These are phyloP conservation scores for Lagodon rhomboides DNA, from an alignment of 2,797 vertebrate genomes.

Conservation along the genomic window DNA sequence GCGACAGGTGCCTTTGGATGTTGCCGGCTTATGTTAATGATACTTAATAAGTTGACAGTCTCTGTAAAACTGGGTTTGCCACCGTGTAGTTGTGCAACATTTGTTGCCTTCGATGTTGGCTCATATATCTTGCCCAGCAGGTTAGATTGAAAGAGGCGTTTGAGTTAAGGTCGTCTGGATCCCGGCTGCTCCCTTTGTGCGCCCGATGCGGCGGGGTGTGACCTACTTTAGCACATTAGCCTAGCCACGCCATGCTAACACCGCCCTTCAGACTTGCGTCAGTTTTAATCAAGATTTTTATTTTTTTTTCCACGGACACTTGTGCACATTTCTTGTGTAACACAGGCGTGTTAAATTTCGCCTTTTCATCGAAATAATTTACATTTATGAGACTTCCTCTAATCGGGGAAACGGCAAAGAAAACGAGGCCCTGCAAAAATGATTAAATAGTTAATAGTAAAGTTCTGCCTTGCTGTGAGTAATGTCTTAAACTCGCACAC, in stretches of 20 bases:
- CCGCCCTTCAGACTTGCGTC: constrained; percentile 55
- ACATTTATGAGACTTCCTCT: accelerated
- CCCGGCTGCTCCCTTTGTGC: constrained; percentile 81
- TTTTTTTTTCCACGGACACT: background rate
- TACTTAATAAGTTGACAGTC: accelerated
- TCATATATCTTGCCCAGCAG: background rate
- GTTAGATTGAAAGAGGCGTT: background rate
- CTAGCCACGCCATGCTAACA: constrained; percentile 68
- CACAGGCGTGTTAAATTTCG: too few relatives aligned
- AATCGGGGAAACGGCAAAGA: background rate
- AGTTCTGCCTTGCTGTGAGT: accelerated
- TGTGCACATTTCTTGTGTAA: too few relatives aligned
- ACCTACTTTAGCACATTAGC: constrained; percentile 87
- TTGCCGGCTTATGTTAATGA: constrained; percentile 47
- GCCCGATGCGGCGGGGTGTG: constrained; percentile 87
- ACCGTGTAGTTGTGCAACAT: background rate
- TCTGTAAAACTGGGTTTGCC: background rate
- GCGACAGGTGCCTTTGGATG: constrained; percentile 49
- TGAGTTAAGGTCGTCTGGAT: constrained; percentile 50
- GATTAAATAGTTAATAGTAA: background rate
- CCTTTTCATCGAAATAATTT: background rate
- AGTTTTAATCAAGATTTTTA: background rate
- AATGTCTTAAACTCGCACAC: background rate
- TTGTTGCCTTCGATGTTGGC: background rate
- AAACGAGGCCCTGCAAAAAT: constrained; percentile 14